A percentile compares a stretch with the other conserved stretches of the same genome.
Conservation (phyloP, 2,113 vertebrate genomes). For the Tachycineta bicolor region DNA sequence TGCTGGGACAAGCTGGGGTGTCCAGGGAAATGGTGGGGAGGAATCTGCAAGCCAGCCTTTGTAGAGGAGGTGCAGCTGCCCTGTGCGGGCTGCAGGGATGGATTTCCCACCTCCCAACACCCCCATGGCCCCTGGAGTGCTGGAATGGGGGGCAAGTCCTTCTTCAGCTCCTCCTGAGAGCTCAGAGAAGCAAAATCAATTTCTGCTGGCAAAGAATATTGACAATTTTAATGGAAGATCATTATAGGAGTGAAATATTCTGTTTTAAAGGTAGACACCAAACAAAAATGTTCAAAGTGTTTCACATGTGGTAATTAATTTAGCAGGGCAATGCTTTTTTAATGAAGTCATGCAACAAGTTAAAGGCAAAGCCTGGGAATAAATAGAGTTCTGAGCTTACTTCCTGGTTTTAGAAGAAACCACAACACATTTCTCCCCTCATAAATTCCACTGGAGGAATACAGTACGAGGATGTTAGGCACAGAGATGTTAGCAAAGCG, state of each 20-base stretch:
- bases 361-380: neutral
- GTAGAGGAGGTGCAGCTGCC: too few species aligned
- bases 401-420: neutral
- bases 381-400: neutral
- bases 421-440: neutral
- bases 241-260: slow-evolving; percentile 5
- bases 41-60: neutral
- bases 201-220: slow-evolving; percentile 4
- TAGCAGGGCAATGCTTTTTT: slow-evolving; percentile 14
- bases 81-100: neutral
- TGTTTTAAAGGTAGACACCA: neutral
- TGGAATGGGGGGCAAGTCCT: neutral
- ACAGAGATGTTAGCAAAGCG: neutral
- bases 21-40: neutral
- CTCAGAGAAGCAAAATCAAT: neutral
- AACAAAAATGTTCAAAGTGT: slow-evolving; percentile 28
- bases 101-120: neutral
- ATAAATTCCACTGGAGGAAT: neutral
- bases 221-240: slow-evolving; percentile 16
- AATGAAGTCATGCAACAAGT: slow-evolving; percentile 40
- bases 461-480: neutral
- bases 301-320: slow-evolving; percentile 25
- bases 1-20: neutral
- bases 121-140: rapidly evolving
- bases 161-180: neutral